A percentile compares a stretch with the other conserved stretches of the same genome.
Conservation (phyloP, 2,113 vertebrate genomes). For the Clarias gariepinus region DNA sequence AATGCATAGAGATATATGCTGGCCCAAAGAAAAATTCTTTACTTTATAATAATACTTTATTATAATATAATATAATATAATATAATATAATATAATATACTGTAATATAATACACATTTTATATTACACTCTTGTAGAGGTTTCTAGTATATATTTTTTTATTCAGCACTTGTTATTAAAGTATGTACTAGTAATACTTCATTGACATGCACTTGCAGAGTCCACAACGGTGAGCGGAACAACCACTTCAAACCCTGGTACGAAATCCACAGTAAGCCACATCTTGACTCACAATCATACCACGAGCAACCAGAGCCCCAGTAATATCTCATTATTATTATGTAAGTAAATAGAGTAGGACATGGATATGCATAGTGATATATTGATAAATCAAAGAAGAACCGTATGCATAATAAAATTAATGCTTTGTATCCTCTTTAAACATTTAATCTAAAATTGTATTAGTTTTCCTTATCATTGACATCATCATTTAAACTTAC, state of each 20-base stretch:
- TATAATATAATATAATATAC: too few species aligned
- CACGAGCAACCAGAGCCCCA: neutral
- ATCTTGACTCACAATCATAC: neutral
- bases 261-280: constrained; percentile 1
- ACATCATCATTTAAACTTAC: neutral
- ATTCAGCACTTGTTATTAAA: neutral
- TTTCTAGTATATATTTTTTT: neutral
- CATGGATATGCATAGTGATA: neutral
- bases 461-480: neutral
- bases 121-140: neutral
- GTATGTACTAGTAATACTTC: constrained; percentile 12
- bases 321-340: neutral
- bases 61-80: too few species aligned
- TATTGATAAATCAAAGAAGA: neutral
- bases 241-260: neutral
- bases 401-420: neutral
- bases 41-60: too few species aligned
- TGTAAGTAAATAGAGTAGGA: neutral
- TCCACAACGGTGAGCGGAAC: neutral
- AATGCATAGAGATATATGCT: too few species aligned
- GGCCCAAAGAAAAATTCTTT: too few species aligned
- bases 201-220: constrained; percentile 26
- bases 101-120: too few species aligned
- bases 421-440: neutral
- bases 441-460: neutral